phyloP scores from a whole-genome alignment of 2,113 vertebrate genomes.

The Cyprinodon brontotheroides region DNA sequence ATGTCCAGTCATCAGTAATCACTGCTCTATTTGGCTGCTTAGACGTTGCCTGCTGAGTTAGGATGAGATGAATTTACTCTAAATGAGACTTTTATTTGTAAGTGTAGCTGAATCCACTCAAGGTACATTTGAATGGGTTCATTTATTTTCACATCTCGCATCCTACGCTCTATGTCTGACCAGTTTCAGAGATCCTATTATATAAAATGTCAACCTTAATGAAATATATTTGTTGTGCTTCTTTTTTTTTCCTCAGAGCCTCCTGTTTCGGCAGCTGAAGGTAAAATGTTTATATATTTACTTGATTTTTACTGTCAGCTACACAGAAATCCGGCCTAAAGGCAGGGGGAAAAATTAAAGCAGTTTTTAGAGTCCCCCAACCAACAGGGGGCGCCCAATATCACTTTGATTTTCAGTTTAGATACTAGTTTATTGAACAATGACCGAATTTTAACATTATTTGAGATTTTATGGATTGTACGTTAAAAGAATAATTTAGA shows the following conservation, averaged over 20 bases:
- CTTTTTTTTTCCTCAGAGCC: conserved; percentile 4
- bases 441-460: neutral
- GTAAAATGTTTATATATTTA: conserved; percentile 20
- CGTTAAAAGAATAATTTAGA: neutral
- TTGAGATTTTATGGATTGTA: neutral
- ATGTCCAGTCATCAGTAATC: conserved; percentile 2
- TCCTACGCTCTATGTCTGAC: neutral
- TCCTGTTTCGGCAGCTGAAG: conserved; percentile 19
- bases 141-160: neutral
- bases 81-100: neutral
- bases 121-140: neutral
- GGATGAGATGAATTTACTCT: conserved; percentile 5
- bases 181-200: neutral
- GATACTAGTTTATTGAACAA: neutral
- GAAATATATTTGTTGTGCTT: neutral
- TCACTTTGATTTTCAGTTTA: neutral
- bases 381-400: neutral
- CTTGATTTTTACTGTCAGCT: neutral
- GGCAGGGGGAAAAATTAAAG: neutral
- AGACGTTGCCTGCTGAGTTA: conserved; percentile 9
- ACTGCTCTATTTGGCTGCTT: conserved; percentile 12
- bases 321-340: neutral
- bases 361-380: neutral
- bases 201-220: neutral
- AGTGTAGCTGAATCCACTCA: conserved; percentile 1